Evolutionary conservation across 2,888 invertebrate genomes (phyloP).

Genomic region (Heliothis peltigera): DNA sequence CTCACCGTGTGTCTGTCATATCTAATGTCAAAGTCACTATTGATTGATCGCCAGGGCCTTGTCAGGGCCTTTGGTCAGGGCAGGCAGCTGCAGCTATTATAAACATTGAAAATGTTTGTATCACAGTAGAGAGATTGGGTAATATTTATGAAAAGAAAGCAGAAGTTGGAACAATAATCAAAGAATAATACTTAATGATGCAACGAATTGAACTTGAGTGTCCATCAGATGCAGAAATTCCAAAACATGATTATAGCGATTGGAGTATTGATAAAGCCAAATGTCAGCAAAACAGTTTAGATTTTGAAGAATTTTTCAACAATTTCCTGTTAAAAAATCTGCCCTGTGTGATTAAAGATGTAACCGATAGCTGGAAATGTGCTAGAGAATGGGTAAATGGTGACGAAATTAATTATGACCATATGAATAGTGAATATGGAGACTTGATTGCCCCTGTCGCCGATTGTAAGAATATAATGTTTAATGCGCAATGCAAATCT

Average conservation of each 20-base stretch:
- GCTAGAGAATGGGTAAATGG: constrained; percentile 90
- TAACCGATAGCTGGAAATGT: constrained; percentile 92
- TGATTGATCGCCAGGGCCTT: too few species aligned
- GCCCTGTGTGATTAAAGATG: constrained; percentile 92
- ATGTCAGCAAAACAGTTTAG: constrained; percentile 42
- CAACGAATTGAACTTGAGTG: constrained; percentile 65
- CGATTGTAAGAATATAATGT: constrained; percentile 93
- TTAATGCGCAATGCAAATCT: constrained; percentile 93
- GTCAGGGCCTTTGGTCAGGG: too few species aligned
- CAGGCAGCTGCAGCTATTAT: too few species aligned
- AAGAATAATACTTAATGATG: constrained; percentile 17
- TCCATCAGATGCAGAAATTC: constrained; percentile 25
- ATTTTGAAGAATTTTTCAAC: constrained; percentile 91
- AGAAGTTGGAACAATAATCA: neutral
- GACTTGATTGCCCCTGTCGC: constrained; percentile 93
- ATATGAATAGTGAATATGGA: constrained; percentile 90
- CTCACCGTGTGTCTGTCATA: too few species aligned
- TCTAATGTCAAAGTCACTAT: too few species aligned
- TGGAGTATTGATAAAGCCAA: constrained; percentile 32
- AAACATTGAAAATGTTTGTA: too few species aligned
- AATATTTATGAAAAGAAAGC: constrained; percentile 12
- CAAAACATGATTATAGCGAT: constrained; percentile 40
- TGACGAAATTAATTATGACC: constrained; percentile 90
- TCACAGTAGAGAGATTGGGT: too few species aligned
- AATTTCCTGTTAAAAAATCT: constrained; percentile 78